Conservation (phyloP, 2,888 invertebrate species). For the Aporophyla lueneburgensis region DNA sequence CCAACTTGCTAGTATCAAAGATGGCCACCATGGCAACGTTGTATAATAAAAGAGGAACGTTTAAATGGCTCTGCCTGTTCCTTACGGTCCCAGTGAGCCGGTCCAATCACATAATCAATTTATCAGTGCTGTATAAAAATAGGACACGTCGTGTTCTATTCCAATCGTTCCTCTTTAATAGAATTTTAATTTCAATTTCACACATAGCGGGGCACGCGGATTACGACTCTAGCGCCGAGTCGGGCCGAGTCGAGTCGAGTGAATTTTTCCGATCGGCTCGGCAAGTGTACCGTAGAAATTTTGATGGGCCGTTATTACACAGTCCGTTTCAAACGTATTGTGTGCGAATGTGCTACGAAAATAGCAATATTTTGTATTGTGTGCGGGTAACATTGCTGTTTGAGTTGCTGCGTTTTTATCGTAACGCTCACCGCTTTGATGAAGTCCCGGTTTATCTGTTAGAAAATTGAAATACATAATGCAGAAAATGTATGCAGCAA, state of each 20-base stretch:
- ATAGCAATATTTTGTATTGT: conserved; percentile 77
- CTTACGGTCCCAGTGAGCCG: conserved; percentile 60
- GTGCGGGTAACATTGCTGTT: conserved; percentile 55
- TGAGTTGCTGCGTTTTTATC: conserved; percentile 66
- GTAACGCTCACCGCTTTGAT: conserved; percentile 66
- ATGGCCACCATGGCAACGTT: conserved; percentile 11
- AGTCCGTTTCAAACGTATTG: conserved; percentile 88
- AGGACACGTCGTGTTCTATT: conserved; percentile 73
- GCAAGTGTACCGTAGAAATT: conserved; percentile 86
- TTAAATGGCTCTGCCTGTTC: conserved; percentile 51
- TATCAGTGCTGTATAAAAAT: conserved; percentile 72
- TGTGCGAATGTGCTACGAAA: conserved; percentile 79
- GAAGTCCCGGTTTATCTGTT: conserved; percentile 65
- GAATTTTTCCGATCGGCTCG: conserved; percentile 85
- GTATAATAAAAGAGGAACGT: conserved; percentile 27
- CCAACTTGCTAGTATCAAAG: conserved; percentile 11
- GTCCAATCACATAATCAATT: conserved; percentile 69
- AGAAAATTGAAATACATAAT: conserved; percentile 62
- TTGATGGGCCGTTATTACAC: conserved; percentile 88
- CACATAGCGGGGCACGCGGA: conserved; percentile 83
- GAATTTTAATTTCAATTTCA: conserved; percentile 90
- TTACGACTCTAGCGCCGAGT: conserved; percentile 76
- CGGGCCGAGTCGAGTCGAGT: conserved; percentile 74
- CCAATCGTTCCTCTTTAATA: conserved; percentile 84
- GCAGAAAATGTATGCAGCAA: conserved; percentile 50